Conservation (phyloP, 2,113 vertebrate genomes). For the Saguinus imperator region DNA sequence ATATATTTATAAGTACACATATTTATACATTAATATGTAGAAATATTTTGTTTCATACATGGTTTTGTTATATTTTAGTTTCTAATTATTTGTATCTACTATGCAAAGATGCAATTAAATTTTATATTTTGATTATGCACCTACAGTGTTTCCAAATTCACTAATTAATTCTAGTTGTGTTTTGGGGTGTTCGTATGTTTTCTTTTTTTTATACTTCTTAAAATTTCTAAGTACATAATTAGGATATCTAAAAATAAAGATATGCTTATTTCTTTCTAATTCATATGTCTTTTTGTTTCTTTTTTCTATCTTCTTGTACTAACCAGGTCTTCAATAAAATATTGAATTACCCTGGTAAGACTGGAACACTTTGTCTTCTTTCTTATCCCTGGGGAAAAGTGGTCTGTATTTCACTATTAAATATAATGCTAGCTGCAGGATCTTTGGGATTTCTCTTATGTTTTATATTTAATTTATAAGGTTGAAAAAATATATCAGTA, state of each 20-base stretch:
- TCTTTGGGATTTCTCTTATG: neutral
- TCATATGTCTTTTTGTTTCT: neutral
- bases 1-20: neutral
- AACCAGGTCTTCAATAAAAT: neutral
- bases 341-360: neutral
- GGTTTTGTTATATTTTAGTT: neutral
- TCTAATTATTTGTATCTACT: neutral
- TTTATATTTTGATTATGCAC: neutral
- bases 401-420: neutral
- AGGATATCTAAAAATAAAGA: neutral
- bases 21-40: neutral
- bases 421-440: neutral
- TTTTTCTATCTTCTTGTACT: neutral
- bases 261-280: neutral
- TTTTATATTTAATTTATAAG: neutral
- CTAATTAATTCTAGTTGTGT: neutral
- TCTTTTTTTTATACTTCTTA: neutral
- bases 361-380: neutral
- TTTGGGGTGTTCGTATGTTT: neutral
- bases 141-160: neutral
- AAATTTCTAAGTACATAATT: neutral
- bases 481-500: neutral
- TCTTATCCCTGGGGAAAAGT: neutral
- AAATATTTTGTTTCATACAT: neutral
- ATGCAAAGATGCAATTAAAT: neutral